phyloP scores from a whole-genome alignment of 2,888 invertebrate genomes.

The Rugalucina vietnamica region DNA sequence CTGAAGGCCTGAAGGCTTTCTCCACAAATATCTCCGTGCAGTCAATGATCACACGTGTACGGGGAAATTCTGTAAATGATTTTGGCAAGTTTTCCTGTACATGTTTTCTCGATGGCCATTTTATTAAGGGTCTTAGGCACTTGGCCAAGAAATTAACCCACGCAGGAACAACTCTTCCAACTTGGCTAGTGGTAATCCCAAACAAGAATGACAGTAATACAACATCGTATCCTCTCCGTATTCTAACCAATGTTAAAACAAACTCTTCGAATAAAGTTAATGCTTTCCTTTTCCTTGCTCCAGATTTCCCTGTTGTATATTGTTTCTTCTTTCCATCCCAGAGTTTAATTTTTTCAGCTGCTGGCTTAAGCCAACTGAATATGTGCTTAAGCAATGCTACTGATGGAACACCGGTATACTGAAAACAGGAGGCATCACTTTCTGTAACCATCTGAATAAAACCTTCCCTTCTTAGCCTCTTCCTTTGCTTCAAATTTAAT shows the following conservation, averaged over 20 bases:
- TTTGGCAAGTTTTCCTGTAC: not conserved
- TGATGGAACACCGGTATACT: conserved; percentile 1
- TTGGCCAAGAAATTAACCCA: not conserved
- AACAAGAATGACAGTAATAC: not conserved
- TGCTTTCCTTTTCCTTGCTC: not conserved
- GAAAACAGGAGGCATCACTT: not conserved
- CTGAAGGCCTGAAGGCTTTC: not conserved
- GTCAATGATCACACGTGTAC: conserved; percentile 11
- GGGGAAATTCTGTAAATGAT: not conserved
- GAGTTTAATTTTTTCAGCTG: conserved; percentile 8
- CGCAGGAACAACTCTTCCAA: not conserved
- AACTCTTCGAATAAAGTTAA: not conserved
- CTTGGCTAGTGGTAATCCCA: conserved; percentile 1
- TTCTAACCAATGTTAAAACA: not conserved
- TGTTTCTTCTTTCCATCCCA: conserved; percentile 18
- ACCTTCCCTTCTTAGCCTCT: not conserved
- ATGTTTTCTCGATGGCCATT: conserved; percentile 12
- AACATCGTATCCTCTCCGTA: not conserved
- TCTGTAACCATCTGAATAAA: not conserved
- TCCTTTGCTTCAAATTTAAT: not conserved
- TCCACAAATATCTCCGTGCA: conserved; percentile 14
- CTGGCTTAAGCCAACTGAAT: not conserved
- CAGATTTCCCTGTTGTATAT: no score
- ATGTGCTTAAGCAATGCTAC: not conserved
- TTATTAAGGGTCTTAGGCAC: not conserved